phyloP scores from a whole-genome alignment of 2,797 vertebrate genomes.

The Stomatorhinus walkeri region DNA sequence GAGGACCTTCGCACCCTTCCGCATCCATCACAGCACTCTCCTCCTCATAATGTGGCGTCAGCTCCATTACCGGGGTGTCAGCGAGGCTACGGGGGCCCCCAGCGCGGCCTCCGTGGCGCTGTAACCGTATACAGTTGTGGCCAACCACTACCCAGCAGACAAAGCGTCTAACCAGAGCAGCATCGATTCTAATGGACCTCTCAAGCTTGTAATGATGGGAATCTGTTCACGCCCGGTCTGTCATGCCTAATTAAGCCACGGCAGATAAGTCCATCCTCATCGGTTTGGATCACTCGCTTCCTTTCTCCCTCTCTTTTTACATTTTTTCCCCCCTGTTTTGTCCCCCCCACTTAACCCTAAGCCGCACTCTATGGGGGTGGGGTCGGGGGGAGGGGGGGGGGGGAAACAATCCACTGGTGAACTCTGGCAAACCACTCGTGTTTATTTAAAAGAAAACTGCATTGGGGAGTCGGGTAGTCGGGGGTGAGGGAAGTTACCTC shows the following conservation, averaged over 20 bases:
- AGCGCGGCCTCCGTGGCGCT: conserved; percentile 42
- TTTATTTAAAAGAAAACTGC: conserved; percentile 21
- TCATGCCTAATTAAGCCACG: conserved; percentile 71
- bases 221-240: conserved; percentile 75
- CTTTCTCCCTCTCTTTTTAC: conserved; percentile 23
- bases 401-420: background rate
- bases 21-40: conserved; percentile 27
- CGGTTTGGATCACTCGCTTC: conserved; percentile 62
- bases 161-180: conserved; percentile 67
- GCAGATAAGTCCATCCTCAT: conserved; percentile 73
- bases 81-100: conserved; percentile 54
- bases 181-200: conserved; percentile 76
- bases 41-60: conserved; percentile 50
- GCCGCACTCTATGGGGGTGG: background rate
- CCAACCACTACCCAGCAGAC: conserved; percentile 55
- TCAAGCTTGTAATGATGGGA: conserved; percentile 73
- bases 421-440: background rate
- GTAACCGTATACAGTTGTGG: conserved; percentile 36
- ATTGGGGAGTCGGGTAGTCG: background rate
- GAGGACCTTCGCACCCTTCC: conserved; percentile 39
- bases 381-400: background rate
- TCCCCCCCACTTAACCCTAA: conserved; percentile 20
- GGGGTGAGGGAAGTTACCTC: background rate
- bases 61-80: conserved; percentile 65
- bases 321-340: conserved; percentile 27